Evolutionary conservation across 2,797 vertebrate genomes (phyloP), one percentile per base, ranked within the genome.

Genomic region (Accipiter fasciatus): DNA sequence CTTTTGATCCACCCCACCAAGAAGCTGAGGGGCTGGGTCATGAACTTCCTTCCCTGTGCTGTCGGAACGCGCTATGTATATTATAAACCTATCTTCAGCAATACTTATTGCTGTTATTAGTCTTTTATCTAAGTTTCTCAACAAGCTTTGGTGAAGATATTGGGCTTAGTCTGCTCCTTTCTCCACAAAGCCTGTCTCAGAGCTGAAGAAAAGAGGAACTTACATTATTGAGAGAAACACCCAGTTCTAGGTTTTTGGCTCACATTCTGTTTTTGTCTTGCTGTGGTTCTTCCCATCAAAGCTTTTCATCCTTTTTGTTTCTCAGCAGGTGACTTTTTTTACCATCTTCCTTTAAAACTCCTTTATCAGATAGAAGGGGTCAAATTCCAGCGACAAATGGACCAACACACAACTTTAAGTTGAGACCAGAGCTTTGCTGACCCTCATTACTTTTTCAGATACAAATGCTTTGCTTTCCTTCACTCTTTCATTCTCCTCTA

Each of bases 401-500:
- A 82, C 47, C 13, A 94, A 94, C 16, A 82, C 55, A 71, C 24
- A 86, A 73, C 26, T 69, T 59, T 67, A 82, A 92, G 94, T 76
- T 73, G 75, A 92, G 69, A 82, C 44, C 72, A 82, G 44, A 91
- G 73, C 44, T 85, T 86, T 69, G 66, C 81, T 95, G 75, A 92
- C 57, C 40, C 33, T 95, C 11, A 22, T 73, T 84, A 77, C 26
- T 94, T 96, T 93, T 69, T 71, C 44, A 93, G 69, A 57, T 64
- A 91, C 15, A 88, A 83, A 85, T 61, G 67, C 80, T 80, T 90
- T 58, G 50, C 50, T 94, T 94, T 84, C 35, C 39, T 86, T 92
- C 58, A 72, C 39, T 91, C 65, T 94, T 95, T 94, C 72, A 71
- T 84, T 92, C 70, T 84, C 40, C 78, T 82, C 88, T 83, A 11